Evolutionary conservation across 2,113 vertebrate genomes (phyloP).

Genomic region (Nesogale talazaci): DNA sequence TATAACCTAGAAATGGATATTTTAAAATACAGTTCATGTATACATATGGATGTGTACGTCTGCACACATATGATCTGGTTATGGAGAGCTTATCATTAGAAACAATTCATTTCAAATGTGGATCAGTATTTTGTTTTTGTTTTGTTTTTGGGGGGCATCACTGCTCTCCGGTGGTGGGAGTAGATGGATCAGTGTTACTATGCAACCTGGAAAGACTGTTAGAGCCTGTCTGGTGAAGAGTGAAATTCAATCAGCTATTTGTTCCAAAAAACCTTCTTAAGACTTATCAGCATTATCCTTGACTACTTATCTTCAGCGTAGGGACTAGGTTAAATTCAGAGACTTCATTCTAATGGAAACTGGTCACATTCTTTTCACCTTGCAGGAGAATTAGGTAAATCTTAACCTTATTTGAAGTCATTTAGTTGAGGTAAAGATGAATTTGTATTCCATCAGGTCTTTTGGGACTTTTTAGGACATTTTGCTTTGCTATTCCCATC

Average conservation of each 20-base stretch:
- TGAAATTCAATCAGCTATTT: background rate
- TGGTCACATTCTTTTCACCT: background rate
- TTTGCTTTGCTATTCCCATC: background rate
- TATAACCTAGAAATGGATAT: background rate
- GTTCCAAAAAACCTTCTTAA: background rate
- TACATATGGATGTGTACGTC: background rate
- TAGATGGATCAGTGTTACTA: too few relatives aligned
- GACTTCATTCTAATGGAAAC: background rate
- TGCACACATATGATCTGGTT: background rate
- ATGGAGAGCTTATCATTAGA: background rate
- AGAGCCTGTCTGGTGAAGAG: background rate
- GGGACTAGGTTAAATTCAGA: background rate
- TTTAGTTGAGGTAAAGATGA: background rate
- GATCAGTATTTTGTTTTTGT: too few relatives aligned
- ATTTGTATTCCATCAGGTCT: background rate
- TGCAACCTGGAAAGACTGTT: background rate
- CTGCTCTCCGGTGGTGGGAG: too few relatives aligned
- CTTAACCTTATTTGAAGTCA: background rate
- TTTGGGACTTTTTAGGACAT: background rate
- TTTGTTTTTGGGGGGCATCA: too few relatives aligned
- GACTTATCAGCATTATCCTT: background rate
- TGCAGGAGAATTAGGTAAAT: background rate
- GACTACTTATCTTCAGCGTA: background rate
- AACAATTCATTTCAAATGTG: background rate
- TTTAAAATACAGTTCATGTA: background rate